Conservation (phyloP, 2,888 invertebrate genomes). For the Acholoe squamosa region DNA sequence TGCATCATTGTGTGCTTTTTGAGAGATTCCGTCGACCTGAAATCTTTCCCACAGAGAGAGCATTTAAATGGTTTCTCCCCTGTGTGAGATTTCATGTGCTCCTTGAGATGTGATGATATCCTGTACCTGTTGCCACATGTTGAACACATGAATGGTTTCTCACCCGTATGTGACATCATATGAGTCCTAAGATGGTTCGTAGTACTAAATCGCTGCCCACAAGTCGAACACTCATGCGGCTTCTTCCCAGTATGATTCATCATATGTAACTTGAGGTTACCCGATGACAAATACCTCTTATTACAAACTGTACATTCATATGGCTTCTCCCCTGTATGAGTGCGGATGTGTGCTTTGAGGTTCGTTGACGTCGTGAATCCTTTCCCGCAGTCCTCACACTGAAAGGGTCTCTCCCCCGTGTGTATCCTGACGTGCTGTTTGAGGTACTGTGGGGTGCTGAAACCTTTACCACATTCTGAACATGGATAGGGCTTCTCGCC, state of each 20-base stretch:
- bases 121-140: too few species aligned
- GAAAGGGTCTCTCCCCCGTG: background rate
- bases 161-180: background rate
- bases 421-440: background rate
- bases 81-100: background rate
- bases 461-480: background rate
- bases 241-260: background rate
- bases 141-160: too few species aligned
- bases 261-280: background rate
- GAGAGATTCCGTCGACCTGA: background rate
- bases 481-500: background rate
- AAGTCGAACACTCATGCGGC: background rate
- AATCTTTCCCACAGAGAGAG: background rate
- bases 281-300: background rate
- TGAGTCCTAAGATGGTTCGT: background rate
- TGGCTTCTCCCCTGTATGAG: conserved; percentile 11
- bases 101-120: too few species aligned
- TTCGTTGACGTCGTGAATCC: background rate
- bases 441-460: background rate
- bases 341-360: background rate
- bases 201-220: conserved; percentile 9
- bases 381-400: background rate
- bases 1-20: conserved; percentile 10
- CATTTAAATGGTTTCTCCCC: conserved; percentile 5
- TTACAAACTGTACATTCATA: background rate